phyloP scores from a whole-genome alignment of 2,113 vertebrate species.

The Pampusana beccarii region DNA sequence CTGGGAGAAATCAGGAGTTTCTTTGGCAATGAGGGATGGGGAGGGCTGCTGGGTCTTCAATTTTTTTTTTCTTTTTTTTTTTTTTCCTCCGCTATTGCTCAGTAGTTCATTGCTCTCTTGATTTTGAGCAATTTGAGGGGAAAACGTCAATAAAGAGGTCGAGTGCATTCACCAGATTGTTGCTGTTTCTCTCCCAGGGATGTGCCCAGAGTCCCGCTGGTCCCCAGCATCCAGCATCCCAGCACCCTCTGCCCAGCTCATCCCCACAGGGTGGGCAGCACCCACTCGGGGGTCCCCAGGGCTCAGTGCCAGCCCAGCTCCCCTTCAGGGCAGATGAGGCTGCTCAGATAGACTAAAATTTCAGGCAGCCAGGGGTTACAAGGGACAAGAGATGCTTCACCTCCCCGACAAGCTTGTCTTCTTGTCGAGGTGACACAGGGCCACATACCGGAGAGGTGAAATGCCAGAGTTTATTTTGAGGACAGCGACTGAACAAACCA shows the following conservation, averaged over 20 bases:
- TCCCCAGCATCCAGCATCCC: accelerated
- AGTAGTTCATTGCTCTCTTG: neutral
- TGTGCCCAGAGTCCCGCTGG: neutral
- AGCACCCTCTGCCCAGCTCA: neutral
- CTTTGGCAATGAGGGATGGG: neutral
- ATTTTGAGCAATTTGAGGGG: neutral
- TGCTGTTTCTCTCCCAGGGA: neutral
- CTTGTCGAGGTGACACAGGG: neutral
- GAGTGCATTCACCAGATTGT: neutral
- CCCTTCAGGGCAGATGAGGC: neutral
- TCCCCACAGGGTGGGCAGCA: neutral
- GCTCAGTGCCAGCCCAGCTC: accelerated
- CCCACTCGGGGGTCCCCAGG: neutral
- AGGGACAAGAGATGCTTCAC: slow-evolving; percentile 3
- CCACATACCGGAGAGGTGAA: neutral
- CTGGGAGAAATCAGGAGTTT: neutral
- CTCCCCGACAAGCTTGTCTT: neutral
- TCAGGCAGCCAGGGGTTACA: neutral
- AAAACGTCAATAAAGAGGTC: neutral
- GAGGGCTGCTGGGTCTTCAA: neutral
- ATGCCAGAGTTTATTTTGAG: slow-evolving; percentile 5
- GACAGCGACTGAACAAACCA: neutral
- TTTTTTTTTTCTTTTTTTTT: neutral
- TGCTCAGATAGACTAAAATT: neutral
- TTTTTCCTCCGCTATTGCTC: neutral